Evolutionary conservation across 2,888 invertebrate species (phyloP).

Genomic region (Gandaritis pyraliata): DNA sequence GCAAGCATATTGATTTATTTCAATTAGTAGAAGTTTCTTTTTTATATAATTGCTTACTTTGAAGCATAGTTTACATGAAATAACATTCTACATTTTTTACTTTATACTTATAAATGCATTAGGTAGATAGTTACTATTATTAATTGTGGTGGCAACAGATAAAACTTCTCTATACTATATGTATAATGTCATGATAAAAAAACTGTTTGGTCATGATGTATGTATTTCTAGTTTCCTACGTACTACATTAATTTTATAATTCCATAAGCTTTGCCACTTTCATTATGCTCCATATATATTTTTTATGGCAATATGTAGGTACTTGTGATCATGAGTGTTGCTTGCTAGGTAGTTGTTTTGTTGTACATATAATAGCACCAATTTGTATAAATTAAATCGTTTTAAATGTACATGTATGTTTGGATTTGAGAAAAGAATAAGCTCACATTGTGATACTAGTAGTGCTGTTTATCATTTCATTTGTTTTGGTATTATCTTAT

Average conservation of each 20-base stretch:
- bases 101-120: neutral
- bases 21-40: constrained; percentile 19
- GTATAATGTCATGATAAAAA: neutral
- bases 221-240: too few relatives aligned
- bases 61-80: constrained; percentile 35
- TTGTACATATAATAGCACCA: constrained; percentile 22
- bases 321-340: neutral
- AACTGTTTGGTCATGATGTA: too few relatives aligned
- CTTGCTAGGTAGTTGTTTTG: constrained; percentile 7
- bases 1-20: constrained; percentile 21
- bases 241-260: too few relatives aligned
- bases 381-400: constrained; percentile 17
- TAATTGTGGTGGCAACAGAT: neutral
- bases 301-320: too few relatives aligned
- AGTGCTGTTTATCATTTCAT: constrained; percentile 13
- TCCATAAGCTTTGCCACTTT: neutral
- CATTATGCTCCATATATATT: neutral
- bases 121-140: neutral
- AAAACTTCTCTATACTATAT: neutral
- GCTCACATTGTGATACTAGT: constrained; percentile 11
- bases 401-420: constrained; percentile 22
- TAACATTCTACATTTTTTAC: constrained; percentile 27
- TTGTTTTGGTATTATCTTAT: constrained; percentile 14
- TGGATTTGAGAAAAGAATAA: constrained; percentile 3
- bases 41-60: constrained; percentile 37